phyloP scores from a whole-genome alignment of 2,113 vertebrate genomes.

The Macaca nemestrina region DNA sequence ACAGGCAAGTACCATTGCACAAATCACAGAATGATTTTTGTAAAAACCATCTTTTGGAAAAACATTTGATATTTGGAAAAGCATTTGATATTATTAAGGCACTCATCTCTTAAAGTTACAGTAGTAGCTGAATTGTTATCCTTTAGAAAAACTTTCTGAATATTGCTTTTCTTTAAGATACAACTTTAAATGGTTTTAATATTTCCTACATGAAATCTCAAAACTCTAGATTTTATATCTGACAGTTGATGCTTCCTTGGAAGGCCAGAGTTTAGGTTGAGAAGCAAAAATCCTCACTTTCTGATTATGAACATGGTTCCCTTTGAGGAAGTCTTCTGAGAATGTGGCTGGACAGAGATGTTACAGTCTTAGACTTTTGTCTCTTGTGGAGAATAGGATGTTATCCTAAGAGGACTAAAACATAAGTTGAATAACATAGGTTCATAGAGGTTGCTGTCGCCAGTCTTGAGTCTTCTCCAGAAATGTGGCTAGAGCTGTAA shows the following conservation, averaged over 20 bases:
- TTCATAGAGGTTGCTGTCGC: background rate
- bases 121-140: background rate
- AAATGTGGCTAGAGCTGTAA: background rate
- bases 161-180: background rate
- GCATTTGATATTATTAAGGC: background rate
- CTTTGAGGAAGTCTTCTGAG: background rate
- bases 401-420: background rate
- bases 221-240: background rate
- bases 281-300: constrained; percentile 20
- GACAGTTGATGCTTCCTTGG: background rate
- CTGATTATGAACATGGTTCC: background rate
- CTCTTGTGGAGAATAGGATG: background rate
- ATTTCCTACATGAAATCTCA: background rate
- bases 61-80: background rate
- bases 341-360: background rate
- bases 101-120: background rate
- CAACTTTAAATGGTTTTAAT: background rate
- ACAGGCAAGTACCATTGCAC: background rate
- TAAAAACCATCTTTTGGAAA: background rate
- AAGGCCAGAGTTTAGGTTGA: background rate
- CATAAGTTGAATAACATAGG: background rate
- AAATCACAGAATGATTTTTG: background rate
- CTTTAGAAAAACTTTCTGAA: constrained; percentile 27
- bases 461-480: background rate
- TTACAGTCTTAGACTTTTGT: background rate